Evolutionary conservation across 2,113 vertebrate genomes (phyloP), one percentile per base, ranked within the genome.

Genomic region (Mormoops blainvillei): DNA sequence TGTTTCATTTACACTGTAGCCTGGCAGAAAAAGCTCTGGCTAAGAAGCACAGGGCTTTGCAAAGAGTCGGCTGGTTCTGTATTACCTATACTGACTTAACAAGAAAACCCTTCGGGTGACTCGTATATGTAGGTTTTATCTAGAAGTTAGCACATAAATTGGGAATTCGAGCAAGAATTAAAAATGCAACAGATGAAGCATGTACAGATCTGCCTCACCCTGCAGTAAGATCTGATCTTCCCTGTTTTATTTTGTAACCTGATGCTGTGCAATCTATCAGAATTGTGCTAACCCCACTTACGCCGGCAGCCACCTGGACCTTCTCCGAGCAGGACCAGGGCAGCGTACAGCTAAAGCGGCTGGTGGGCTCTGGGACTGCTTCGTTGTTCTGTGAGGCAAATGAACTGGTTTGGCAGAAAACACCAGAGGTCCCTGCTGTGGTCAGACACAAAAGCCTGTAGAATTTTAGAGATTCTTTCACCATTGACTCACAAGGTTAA

Each of bases 331-430:
- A 96, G 98, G 89, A 98, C 97, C 94, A 97, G 68, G 97, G 98
- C 98, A 97, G 77, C 97, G 56, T 98, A 97, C 99, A 98, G 97
- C 98, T 96, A 89, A 98, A 13, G 97, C 99, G 99, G 99, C 99
- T 99, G 99, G 99, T 99, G 99, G 99, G 98, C 98, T 98, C 97
- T 98, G 97, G 98, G 99, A 99, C 99, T 99, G 99, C 99, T 99
- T 99, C 99, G 99, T 99, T 99, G 99, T 98, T 99, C 98, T 97
- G 96, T 96, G 98, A 99, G 99, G 99, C 99, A 98, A 99, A 99
- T 99, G 99, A 99, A 98, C 98, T 99, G 98, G 99, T 99, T 99
- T 99, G 99, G 99, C 99, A 99, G 99, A 99, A 99, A 99, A 99
- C 99, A 98, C 98, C 98, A 98, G 98, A 99, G 99, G 99, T 99